Evolutionary conservation across 2,888 invertebrate species (phyloP), one percentile per base, ranked within the genome.

Genomic region (Drosophila infuscata): DNA sequence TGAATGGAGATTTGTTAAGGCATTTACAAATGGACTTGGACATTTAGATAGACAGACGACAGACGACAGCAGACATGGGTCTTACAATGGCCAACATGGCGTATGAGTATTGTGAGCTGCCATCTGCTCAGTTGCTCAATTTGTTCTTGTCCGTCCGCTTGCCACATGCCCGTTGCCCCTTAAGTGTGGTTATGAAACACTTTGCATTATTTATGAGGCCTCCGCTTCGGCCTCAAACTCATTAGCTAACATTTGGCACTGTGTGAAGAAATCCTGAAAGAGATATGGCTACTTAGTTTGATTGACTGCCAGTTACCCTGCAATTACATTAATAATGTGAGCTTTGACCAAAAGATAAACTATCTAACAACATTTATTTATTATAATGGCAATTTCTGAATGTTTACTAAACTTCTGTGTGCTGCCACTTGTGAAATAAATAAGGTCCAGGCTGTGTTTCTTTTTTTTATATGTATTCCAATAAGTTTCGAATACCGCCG

Each of bases 151-250:
- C 32, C 35, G 49, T 32, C 38, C 29, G 25, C 36, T 43, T 51
- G 33, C 41, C 41, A 9, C 41, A 11, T 41, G 46, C 15, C 20
- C 15, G 49, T 36, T 35, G 62, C 59, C 59, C 58, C 60, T 69
- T 62, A 70, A 70, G 83, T 67, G 59, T 72, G 71, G 76, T 84
- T 84, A 79, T 81, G 88, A 73, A 87, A 71, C 79, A 70, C 76
- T 82, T 81, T 88, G 79, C 83, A 84, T 84, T 88, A 84, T 84
- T 85, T 82, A 88, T 81, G 25, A 63, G 29, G 32, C 60, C 54
- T 9, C 43, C 54, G 32, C 29, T 48, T 49, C 64, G 73, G 66
- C 35, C 71, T 52, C 65, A 57, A 74, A 67, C 80, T 87, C 82
- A 83, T 87, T 83, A 87, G 66, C 66, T 61, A 46, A 54, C 49